These are phyloP conservation scores for Micrastur ruficollis DNA, from an alignment of 2,797 vertebrate genomes.

Conservation along the genomic window DNA sequence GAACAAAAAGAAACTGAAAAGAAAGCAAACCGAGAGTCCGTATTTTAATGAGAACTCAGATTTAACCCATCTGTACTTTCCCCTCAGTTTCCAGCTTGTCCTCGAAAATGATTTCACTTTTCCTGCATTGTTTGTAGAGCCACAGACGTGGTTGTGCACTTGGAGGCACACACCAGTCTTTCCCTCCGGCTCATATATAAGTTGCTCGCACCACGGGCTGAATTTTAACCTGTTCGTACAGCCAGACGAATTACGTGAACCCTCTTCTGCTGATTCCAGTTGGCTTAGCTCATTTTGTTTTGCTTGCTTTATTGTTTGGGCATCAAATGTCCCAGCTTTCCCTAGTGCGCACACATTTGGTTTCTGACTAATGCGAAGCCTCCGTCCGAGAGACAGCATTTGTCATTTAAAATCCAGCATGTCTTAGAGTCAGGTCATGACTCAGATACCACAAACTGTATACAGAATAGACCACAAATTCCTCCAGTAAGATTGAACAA, in stretches of 20 bases:
- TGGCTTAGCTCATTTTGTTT: constrained; percentile 42
- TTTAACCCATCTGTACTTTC: constrained; percentile 41
- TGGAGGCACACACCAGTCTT: neutral
- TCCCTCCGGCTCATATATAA: neutral
- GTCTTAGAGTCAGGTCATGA: constrained; percentile 38
- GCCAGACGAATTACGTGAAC: neutral
- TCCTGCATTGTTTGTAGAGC: neutral
- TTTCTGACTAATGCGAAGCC: neutral
- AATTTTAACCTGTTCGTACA: neutral
- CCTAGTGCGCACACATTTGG: neutral
- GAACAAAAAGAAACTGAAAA: constrained; percentile 35
- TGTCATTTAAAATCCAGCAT: constrained; percentile 29
- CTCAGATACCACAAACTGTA: constrained; percentile 63
- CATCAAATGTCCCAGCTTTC: neutral
- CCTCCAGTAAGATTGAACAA: constrained; percentile 36
- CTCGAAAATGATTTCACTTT: neutral
- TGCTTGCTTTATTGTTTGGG: constrained; percentile 19
- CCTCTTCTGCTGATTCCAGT: neutral
- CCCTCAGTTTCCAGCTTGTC: neutral
- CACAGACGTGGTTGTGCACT: neutral
- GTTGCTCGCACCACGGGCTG: neutral
- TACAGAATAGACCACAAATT: constrained; percentile 63
- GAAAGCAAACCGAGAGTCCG: constrained; percentile 33
- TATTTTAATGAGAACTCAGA: constrained; percentile 61
- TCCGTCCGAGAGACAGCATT: neutral